phyloP scores from a whole-genome alignment of 1,140 invertebrate species.

The Zaprionus camerounensis region DNA sequence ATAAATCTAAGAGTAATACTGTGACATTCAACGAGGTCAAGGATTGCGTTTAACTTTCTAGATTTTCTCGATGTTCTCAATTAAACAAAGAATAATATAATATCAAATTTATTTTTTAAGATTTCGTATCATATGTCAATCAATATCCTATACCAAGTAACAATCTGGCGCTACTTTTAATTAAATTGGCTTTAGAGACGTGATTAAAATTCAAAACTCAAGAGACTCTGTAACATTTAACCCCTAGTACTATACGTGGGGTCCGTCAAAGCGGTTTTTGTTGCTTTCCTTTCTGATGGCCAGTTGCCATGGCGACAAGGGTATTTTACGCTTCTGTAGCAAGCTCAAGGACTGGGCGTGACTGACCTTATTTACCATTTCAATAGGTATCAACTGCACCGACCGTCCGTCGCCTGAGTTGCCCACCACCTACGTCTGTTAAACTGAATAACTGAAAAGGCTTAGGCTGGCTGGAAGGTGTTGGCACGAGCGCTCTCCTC shows the following conservation, averaged over 20 bases:
- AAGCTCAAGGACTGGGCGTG: neutral
- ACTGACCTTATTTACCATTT: constrained; percentile 8
- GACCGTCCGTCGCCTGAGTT: neutral
- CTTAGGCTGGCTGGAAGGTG: constrained; percentile 3
- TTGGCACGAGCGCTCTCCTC: neutral
- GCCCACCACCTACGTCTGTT: neutral
- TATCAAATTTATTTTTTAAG: neutral
- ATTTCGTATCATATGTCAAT: neutral
- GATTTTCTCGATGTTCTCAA: too few relatives aligned
- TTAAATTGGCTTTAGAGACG: neutral
- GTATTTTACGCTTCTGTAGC: neutral
- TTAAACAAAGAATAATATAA: neutral
- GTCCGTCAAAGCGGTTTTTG: neutral
- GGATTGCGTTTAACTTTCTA: neutral
- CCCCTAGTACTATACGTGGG: neutral
- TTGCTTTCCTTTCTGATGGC: neutral
- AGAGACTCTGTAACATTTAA: constrained; percentile 2
- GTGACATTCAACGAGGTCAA: neutral
- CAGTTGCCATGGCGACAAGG: neutral
- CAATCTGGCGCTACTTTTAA: neutral
- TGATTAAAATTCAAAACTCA: constrained; percentile 3
- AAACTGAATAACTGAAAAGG: constrained; percentile 6
- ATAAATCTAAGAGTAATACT: neutral
- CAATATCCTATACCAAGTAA: neutral
- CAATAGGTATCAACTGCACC: constrained; percentile 1